Base-by-base conservation (phyloP, 1,140 invertebrate genomes). In the Chelonus insularis region DNA sequence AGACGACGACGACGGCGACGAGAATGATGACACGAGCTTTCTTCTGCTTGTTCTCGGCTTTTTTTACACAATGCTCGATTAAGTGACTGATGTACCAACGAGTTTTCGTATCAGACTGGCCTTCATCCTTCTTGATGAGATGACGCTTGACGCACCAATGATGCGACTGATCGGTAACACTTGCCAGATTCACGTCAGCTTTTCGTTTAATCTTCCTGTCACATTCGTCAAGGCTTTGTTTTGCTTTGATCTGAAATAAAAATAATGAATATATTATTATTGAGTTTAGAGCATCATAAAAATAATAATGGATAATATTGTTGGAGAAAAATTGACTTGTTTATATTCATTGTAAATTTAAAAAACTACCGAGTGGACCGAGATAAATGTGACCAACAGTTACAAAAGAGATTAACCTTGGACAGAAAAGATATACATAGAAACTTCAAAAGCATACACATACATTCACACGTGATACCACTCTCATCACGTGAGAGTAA, bases 81-180 rank as follows among this genome's bases (percentile, higher is more conserved):
- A 74, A 61, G 73, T 75, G 41, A 70, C 65, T 52, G 63, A 69
- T 51, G 68, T 69, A 29, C 64, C 65, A 12, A 68, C 47, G 6
- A 68, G 52, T 37, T 60, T 64, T 54, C 41, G 56, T 12, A 60
- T 43, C 45, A 66, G 52, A 45, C n/a, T 60, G 54, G 41, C 60
- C 48, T 36, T 72, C 66, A 70, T 73, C 59, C 39, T 72, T 36
- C 21, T 50, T 16, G 43, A 61, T 18, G 60, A 55, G 29, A 25
- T 18, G 34, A 12, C 20, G 57, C 23, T 29, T 32, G 54, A 56
- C 54, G 43, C 20, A 47, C 50, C 18, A 32, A 62, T 56, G 60
- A 23, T 14, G 12, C 9, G 34, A n/a, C 12, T 41, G 34, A 47
- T 57, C 41, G 12, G 1, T 6, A 6, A 59, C 29, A 45, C 16